Evolutionary conservation across 2,888 invertebrate genomes (phyloP).

Genomic region (Caenorhabditis auriculariae): DNA sequence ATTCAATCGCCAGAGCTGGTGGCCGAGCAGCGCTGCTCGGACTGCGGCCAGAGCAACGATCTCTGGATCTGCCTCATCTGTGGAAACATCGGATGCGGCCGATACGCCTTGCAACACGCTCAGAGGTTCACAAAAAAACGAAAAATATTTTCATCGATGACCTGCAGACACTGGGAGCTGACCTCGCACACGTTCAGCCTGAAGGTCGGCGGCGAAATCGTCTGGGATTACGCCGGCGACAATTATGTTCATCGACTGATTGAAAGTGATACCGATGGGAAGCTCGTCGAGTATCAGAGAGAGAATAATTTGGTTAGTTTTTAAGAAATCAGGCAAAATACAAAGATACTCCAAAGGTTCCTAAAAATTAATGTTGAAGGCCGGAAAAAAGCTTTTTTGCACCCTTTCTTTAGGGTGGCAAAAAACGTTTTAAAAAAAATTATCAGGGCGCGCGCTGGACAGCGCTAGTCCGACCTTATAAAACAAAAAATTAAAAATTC

Average conservation of each 20-base stretch:
- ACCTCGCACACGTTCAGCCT: constrained; percentile 96
- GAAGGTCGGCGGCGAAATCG: constrained; percentile 79
- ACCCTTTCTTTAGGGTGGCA: too few relatives aligned
- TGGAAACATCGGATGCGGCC: constrained; percentile 95
- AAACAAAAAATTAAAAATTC: too few relatives aligned
- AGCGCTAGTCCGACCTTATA: too few relatives aligned
- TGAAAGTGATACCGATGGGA: constrained; percentile 68
- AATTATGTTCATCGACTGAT: constrained; percentile 92
- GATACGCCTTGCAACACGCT: constrained; percentile 87
- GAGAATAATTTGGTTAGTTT: constrained; percentile 9
- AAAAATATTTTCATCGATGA: neutral
- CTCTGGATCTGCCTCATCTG: constrained; percentile 99
- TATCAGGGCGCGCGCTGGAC: too few relatives aligned
- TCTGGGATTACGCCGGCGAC: constrained; percentile 99
- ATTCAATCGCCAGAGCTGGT: constrained; percentile 81
- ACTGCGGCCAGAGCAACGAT: constrained; percentile 72
- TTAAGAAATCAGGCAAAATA: too few relatives aligned
- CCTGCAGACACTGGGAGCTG: constrained; percentile 80
- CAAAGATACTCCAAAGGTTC: too few relatives aligned
- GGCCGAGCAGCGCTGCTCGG: constrained; percentile 70
- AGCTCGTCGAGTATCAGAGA: constrained; percentile 72
- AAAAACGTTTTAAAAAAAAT: too few relatives aligned
- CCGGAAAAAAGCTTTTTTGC: too few relatives aligned
- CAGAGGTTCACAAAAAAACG: constrained; percentile 69
- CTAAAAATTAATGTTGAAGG: too few relatives aligned